Base-by-base conservation (phyloP, 2,888 invertebrate species). In the Colostygia pectinataria region DNA sequence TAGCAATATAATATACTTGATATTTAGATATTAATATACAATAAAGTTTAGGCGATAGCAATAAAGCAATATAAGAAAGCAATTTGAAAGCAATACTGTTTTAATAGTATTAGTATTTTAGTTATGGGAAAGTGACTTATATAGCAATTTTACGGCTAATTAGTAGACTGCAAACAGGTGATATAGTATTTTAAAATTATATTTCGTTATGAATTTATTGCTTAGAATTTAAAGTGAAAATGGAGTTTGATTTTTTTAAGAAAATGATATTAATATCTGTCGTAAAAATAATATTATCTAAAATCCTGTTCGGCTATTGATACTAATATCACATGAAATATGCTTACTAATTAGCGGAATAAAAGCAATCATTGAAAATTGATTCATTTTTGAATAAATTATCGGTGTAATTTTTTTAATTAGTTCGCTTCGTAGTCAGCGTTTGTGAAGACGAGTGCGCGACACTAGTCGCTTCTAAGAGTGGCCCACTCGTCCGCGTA, bases 101-200 rank as follows among this genome's bases (percentile, higher is more conserved):
- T 48, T 54, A 50, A 48, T 73, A 77, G 70, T 64, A 66, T 74
- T 66, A 74, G 66, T 71, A 69, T 64, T 66, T 74, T 66, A 74
- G 66, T 71, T 71, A 63, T 57, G 65, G n/a, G 56, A 61, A 65
- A 62, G 69, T 60, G 66, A 65, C 65, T 61, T 62, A 55, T 53
- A 61, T 66, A 71, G 66, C 53, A 59, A 65, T 65, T 61, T 66
- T 63, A 55, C 65, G 69, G 75, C 74, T 79, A 74, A 72, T 74
- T 68, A 69, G 75, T 83, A 84, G 83, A 82, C 83, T 84, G 83
- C 77, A 70, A 75, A 64, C 68, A 71, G 68, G 80, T 79, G 81
- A 81, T 80, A 78, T 71, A 64, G 69, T 66, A 71, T 65, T 65
- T 52, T 67, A 68, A 63, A 71, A 70, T 63, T 60, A 61, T 67